phyloP scores from a whole-genome alignment of 1,140 invertebrate genomes.

The Hypsibius dujardini region DNA sequence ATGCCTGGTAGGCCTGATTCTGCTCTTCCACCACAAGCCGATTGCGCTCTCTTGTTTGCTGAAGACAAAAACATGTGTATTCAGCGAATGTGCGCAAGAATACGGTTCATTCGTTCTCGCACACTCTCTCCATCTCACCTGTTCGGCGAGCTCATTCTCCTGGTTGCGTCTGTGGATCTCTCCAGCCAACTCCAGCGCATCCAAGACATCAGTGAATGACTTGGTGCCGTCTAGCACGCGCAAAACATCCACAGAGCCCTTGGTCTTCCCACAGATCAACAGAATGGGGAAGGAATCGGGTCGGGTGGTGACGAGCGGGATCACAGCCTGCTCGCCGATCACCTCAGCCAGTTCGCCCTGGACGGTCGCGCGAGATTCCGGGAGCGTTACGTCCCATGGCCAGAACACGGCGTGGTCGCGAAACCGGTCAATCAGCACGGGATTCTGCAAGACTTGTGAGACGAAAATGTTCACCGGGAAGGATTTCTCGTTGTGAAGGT shows the following conservation, averaged over 20 bases:
- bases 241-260: not conserved
- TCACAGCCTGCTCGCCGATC: not conserved
- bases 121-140: too few species aligned
- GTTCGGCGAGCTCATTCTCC: not conserved
- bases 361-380: not conserved
- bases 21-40: conserved; percentile 8
- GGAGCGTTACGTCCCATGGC: conserved; percentile 4
- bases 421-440: not conserved
- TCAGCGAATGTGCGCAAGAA: too few species aligned
- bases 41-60: not conserved
- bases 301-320: not conserved
- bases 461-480: conserved; percentile 8
- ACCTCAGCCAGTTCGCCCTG: not conserved
- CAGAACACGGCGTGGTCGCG: not conserved
- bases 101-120: too few species aligned
- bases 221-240: not conserved
- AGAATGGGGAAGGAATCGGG: not conserved
- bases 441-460: conserved; percentile 9
- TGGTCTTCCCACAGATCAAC: not conserved
- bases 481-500: not conserved
- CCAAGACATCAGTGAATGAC: not conserved
- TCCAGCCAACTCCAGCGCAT: not conserved
- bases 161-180: not conserved
- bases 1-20: not conserved
- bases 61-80: too few species aligned